phyloP scores from a whole-genome alignment of 2,113 vertebrate species.

The Stegostoma tigrinum region DNA sequence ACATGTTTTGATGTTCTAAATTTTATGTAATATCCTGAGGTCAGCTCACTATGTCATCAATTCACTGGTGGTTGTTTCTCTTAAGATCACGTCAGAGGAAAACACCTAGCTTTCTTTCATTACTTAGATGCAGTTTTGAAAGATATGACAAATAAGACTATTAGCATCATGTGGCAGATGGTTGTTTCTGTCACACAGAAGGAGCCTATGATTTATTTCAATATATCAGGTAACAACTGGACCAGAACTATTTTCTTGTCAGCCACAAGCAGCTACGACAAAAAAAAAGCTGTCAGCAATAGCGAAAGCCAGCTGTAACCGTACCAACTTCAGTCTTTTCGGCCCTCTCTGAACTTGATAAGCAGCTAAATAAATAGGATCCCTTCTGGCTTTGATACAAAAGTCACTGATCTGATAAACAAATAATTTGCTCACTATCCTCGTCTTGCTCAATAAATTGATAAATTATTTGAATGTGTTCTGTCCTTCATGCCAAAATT shows the following conservation, averaged over 20 bases:
- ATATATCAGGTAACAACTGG: neutral
- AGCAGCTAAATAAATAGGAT: neutral
- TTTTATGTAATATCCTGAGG: neutral
- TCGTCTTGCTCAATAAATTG: neutral
- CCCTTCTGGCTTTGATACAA: neutral
- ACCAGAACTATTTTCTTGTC: neutral
- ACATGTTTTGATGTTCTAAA: neutral
- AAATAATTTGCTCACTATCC: neutral
- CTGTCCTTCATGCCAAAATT: neutral
- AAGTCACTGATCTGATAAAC: slow-evolving; percentile 19
- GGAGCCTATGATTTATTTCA: neutral
- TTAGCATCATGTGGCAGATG: neutral
- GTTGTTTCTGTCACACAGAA: neutral
- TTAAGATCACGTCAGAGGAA: neutral
- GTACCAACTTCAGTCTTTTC: neutral
- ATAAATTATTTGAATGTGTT: neutral
- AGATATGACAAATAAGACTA: neutral
- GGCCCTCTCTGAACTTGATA: neutral
- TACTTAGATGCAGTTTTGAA: neutral
- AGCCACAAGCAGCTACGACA: neutral
- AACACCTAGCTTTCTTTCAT: neutral
- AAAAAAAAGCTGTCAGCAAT: neutral
- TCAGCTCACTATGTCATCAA: neutral
- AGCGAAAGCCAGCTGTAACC: neutral
- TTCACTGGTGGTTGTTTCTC: neutral